These are phyloP conservation scores for Zapornia atra DNA, from an alignment of 2,113 vertebrate species.

Conservation along the genomic window DNA sequence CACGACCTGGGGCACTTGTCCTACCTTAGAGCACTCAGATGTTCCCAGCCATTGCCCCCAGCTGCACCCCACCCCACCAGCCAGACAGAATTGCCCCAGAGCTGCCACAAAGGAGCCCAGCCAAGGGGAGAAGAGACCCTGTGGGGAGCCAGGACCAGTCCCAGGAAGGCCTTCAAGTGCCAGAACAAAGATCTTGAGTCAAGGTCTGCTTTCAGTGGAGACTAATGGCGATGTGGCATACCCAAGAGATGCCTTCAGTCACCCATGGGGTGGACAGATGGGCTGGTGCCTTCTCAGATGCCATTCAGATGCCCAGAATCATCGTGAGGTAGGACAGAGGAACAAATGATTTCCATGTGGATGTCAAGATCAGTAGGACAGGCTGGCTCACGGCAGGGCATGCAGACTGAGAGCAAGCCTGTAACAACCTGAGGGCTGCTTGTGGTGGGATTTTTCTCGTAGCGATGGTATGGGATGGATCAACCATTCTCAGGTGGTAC, in stretches of 20 bases:
- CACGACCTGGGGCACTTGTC: neutral
- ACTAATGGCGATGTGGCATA: neutral
- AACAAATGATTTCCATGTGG: neutral
- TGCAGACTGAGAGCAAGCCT: neutral
- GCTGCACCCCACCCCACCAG: constrained; percentile 42
- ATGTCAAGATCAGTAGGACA: neutral
- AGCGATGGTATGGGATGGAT: rapidly evolving
- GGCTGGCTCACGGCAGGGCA: neutral
- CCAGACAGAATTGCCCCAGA: neutral
- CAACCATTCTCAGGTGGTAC: neutral
- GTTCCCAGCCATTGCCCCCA: neutral
- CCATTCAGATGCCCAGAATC: neutral
- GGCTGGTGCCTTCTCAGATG: neutral
- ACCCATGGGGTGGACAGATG: neutral
- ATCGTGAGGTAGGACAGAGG: neutral
- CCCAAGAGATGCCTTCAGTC: neutral
- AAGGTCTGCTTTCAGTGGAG: neutral
- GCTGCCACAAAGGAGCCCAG: constrained; percentile 20
- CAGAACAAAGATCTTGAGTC: neutral
- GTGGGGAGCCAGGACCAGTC: neutral
- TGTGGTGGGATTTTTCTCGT: neutral
- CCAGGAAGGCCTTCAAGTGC: neutral
- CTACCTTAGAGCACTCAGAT: constrained; percentile 9
- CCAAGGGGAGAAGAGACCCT: neutral
- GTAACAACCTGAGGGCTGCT: neutral